These are phyloP conservation scores for Lobophora halterata DNA, from an alignment of 2,888 invertebrate species.

Conservation along the genomic window DNA sequence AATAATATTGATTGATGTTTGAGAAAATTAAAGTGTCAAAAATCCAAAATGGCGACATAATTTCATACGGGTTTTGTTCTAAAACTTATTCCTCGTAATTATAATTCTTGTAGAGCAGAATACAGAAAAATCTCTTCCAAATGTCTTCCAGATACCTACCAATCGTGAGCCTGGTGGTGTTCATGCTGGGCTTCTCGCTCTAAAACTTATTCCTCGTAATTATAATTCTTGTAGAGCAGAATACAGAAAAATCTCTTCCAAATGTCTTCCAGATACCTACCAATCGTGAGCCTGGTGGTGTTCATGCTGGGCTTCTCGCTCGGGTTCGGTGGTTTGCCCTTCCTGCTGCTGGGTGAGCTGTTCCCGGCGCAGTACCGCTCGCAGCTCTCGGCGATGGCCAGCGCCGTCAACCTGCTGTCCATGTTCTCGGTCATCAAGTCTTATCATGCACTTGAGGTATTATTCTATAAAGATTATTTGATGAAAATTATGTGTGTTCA, in stretches of 20 bases:
- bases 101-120: too few relatives aligned
- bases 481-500: too few relatives aligned
- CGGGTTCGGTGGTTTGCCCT: constrained; percentile 83
- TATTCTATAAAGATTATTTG: background rate
- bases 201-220: too few relatives aligned
- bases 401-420: constrained; percentile 75
- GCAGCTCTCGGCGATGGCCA: constrained; percentile 77
- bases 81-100: too few relatives aligned
- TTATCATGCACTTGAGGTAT: constrained; percentile 72
- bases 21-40: too few relatives aligned
- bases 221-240: too few relatives aligned
- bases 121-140: background rate
- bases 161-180: constrained; percentile 74
- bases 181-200: too few relatives aligned
- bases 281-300: constrained; percentile 77
- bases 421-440: constrained; percentile 82
- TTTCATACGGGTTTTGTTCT: too few relatives aligned
- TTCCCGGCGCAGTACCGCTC: constrained; percentile 80
- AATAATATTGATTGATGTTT: too few relatives aligned
- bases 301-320: constrained; percentile 83
- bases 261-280: constrained; percentile 75
- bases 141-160: constrained; percentile 78
- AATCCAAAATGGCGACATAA: too few relatives aligned
- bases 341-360: constrained; percentile 82
- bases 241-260: background rate